Conservation (phyloP, 2,113 vertebrate species). For the Tamias sibiricus region DNA sequence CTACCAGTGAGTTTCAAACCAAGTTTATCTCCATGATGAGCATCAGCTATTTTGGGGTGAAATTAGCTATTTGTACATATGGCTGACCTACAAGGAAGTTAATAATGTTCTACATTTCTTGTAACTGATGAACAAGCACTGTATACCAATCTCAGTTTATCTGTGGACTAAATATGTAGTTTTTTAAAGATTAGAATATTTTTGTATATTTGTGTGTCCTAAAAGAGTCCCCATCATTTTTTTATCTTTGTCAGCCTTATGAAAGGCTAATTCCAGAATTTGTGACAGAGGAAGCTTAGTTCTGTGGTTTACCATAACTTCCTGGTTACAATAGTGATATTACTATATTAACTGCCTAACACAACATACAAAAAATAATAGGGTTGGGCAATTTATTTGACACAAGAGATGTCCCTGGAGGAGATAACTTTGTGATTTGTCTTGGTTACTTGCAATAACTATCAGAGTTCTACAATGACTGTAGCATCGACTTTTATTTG, state of each 20-base stretch:
- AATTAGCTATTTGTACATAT: neutral
- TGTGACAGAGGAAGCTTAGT: neutral
- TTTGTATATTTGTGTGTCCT: neutral
- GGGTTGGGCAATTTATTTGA: neutral
- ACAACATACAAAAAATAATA: slow-evolving; percentile 10
- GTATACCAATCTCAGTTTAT: neutral
- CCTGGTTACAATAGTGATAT: neutral
- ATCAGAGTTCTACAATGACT: neutral
- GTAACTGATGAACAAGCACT: neutral
- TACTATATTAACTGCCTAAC: neutral
- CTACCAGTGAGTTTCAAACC: neutral
- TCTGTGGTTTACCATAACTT: neutral
- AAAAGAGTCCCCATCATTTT: neutral
- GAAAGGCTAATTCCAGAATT: neutral
- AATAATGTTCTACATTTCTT: slow-evolving; percentile 19
- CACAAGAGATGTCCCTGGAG: neutral
- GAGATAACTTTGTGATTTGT: neutral
- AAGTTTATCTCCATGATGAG: neutral
- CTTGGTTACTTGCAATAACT: neutral
- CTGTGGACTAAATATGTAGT: neutral
- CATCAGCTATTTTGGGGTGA: neutral
- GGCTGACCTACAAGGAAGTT: neutral
- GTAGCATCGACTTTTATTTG: neutral
- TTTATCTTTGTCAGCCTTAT: neutral
- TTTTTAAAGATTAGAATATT: neutral